These are phyloP conservation scores for Lineus longissimus DNA, from an alignment of 1,140 invertebrate species.

Conservation along the genomic window DNA sequence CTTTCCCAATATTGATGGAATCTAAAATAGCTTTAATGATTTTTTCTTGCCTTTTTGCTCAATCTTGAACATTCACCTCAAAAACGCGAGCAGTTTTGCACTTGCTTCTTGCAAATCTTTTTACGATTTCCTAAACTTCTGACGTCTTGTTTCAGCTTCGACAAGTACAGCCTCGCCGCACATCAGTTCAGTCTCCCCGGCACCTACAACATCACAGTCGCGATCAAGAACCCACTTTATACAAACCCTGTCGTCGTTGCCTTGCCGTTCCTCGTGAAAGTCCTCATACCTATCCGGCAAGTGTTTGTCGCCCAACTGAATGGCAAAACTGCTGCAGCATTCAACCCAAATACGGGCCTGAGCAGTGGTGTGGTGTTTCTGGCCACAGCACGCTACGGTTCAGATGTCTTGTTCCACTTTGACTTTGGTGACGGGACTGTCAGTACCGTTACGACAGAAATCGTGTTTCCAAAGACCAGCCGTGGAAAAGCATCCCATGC, in stretches of 20 bases:
- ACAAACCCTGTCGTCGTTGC: constrained; percentile 7
- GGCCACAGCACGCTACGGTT: background rate
- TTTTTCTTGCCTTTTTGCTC: too few species aligned
- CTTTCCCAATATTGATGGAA: too few species aligned
- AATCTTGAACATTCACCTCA: too few species aligned
- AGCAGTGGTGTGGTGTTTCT: background rate
- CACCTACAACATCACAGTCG: constrained; percentile 18
- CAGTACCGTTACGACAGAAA: background rate
- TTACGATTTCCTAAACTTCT: too few species aligned
- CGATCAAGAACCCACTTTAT: constrained; percentile 19
- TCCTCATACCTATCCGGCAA: constrained; percentile 9
- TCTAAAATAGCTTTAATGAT: too few species aligned
- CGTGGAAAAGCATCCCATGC: constrained; percentile 7
- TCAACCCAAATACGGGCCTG: constrained; percentile 12
- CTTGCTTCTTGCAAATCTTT: too few species aligned
- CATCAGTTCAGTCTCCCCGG: constrained; percentile 13
- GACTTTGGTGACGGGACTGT: constrained; percentile 24
- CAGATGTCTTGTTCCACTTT: constrained; percentile 16
- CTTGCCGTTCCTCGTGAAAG: constrained; percentile 10
- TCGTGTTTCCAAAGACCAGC: background rate
- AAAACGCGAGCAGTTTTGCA: too few species aligned
- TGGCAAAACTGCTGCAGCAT: constrained; percentile 9
- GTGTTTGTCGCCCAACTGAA: background rate
- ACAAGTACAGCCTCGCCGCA: background rate
- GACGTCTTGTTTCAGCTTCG: background rate